These are phyloP conservation scores for Drosophila lutescens DNA, from an alignment of 2,888 invertebrate genomes.

Conservation along the genomic window DNA sequence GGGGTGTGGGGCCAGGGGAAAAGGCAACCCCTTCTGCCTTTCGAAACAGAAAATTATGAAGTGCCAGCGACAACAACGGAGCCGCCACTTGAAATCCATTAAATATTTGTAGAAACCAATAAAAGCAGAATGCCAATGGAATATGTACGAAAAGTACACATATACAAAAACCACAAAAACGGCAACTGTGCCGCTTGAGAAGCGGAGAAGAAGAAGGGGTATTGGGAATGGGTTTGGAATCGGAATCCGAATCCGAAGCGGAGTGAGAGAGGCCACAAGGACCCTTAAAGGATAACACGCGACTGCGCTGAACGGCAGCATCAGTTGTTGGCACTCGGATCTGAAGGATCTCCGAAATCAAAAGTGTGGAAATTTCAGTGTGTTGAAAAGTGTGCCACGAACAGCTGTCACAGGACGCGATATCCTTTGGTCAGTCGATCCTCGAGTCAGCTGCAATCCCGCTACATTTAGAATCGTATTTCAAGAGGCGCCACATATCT, in stretches of 20 bases:
- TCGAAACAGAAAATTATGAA: slow-evolving; percentile 65
- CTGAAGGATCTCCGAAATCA: slow-evolving; percentile 69
- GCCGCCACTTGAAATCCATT: slow-evolving; percentile 79
- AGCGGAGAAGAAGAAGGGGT: slow-evolving; percentile 6
- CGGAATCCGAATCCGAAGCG: not conserved
- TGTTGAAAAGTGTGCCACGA: slow-evolving; percentile 49
- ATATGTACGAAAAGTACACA: slow-evolving; percentile 21
- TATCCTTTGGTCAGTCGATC: slow-evolving; percentile 60
- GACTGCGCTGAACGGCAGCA: slow-evolving; percentile 55
- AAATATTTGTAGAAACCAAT: slow-evolving; percentile 80
- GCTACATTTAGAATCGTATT: slow-evolving; percentile 61
- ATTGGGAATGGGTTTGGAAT: not conserved
- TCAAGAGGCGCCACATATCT: slow-evolving; percentile 56
- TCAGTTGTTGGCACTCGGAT: slow-evolving; percentile 53
- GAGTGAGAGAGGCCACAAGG: slow-evolving; percentile 7
- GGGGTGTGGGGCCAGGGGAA: not conserved
- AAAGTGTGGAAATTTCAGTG: slow-evolving; percentile 73
- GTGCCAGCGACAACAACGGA: slow-evolving; percentile 74
- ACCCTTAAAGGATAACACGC: slow-evolving; percentile 76
- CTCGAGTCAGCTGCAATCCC: slow-evolving; percentile 21
- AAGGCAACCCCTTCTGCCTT: slow-evolving; percentile 46
- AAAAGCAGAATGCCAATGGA: slow-evolving; percentile 66
- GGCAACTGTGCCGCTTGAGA: slow-evolving; percentile 67
- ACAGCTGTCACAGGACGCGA: slow-evolving; percentile 42
- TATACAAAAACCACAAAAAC: slow-evolving; percentile 64